Base-by-base conservation (phyloP, 2,888 invertebrate species). In the Pinctada fucata region DNA sequence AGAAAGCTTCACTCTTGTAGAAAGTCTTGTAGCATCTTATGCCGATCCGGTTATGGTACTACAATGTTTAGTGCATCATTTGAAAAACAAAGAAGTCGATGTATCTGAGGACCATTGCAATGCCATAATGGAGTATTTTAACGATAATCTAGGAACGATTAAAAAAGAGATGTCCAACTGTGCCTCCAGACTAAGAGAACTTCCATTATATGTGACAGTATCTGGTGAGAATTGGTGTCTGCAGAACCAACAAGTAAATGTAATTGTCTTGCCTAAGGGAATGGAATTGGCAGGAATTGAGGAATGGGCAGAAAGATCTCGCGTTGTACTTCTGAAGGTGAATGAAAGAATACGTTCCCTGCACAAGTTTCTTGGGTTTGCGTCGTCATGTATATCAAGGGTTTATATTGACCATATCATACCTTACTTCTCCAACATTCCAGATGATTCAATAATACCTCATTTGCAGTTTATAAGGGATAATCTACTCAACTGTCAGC, bases 191-290 rank as follows among this genome's bases (percentile, higher is more conserved):
- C 16, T 80, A 2, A 72, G 76, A 72, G 63, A 50, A 13, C 47
- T 78, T 3, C 80, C 80, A 3, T 48, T 80, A 6, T 76, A 78
- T 48, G 48, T 70, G 8, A 80, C 74, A 13, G 31, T 72, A 3
- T 65, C 51, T 64, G 75, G 72, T 2, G 49, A 67, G 13, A 66
- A 72, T 16, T 52, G 64, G 8, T 52, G 69, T 58, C 51, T 79
- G 2, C 51, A 69, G 65, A 6, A 10, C 13, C 58, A 6, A 10
- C 8, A 0, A 10, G 0, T 10, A 58, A 58, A 10, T 6, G 13
- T 58, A 13, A 58, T 58, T 13, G 31, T 31, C 31, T 13, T 58
- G 6, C 58, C 58, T 58, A 10, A 10, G 31, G 67, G 31, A n/a
- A 16, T 45, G 10, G 16, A 3, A 45, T 67, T 3, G 13, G 16